Base-by-base conservation (phyloP, 2,113 vertebrate genomes). In the Fulmarus glacialis region DNA sequence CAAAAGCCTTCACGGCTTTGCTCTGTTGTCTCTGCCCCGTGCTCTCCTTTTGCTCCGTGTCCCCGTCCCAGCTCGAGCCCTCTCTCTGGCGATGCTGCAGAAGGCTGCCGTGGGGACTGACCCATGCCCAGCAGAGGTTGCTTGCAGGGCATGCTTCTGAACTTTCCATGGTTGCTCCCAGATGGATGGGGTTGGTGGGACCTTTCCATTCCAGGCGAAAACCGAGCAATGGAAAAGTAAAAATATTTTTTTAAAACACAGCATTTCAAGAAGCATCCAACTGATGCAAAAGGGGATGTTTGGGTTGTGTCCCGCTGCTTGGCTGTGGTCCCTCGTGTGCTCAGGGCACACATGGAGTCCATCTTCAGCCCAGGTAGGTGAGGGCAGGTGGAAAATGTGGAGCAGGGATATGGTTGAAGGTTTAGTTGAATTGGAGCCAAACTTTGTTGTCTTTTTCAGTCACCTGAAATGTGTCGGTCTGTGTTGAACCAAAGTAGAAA, bases 311-410 rank as follows among this genome's bases (percentile, higher is more conserved):
- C 55, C 34, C 4, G 1, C 36, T 47, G 79, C 34, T 40, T 4
- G 1, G 59, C 59, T 3, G 1, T 10, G 36, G 29, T 47, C 47
- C 36, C 38, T 63, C 1, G 0, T 27, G 64, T 0, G 1, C 40
- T 63, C 15, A 2, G 11, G 32, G 68, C 17, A 14, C n/a, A 30
- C 1, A 1, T 26, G 43, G 77, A 62, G n/a, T 7, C 42, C 43
- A 34, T 21, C 43, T 58, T 34, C 38, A 63, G 43, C 19, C 36
- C 26, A 22, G 34, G 34, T 14, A 26, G 15, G 5, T 40, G 63
- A 70, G 30, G 34, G 26, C 48, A 29, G 5, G 26, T 52, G 43
- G 48, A 29, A 59, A 45, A 55, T 15, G 22, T 6, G 40, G 34
- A 50, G 58, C 5, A 67, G 34, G 55, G 48, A 32, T 14, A 11